Conservation (phyloP, 1,140 invertebrate species). For the Aphidius gifuensis region DNA sequence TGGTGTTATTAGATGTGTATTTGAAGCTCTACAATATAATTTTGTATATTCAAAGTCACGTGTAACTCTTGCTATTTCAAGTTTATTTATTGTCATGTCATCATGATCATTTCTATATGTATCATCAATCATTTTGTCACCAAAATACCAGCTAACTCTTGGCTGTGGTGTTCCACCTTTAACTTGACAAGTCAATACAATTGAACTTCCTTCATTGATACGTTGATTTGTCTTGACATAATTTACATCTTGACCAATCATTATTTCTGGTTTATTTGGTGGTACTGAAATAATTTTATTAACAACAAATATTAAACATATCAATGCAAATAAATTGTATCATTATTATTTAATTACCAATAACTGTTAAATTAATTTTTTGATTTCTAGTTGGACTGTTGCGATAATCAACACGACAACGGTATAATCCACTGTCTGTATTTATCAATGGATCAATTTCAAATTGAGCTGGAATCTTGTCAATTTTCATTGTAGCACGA, state of each 20-base stretch:
- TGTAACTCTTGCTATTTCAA: slow-evolving; percentile 43
- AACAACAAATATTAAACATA: background rate
- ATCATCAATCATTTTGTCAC: slow-evolving; percentile 37
- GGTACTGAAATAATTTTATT: slow-evolving; percentile 63
- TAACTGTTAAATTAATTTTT: slow-evolving; percentile 70
- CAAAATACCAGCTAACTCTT: slow-evolving; percentile 47
- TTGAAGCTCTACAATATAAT: slow-evolving; percentile 53
- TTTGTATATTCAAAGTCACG: slow-evolving; percentile 46
- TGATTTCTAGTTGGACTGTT: slow-evolving; percentile 69
- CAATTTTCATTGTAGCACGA: slow-evolving; percentile 57
- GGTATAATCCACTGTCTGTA: slow-evolving; percentile 67
- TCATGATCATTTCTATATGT: slow-evolving; percentile 33
- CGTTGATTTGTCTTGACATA: slow-evolving; percentile 67
- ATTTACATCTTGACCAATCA: slow-evolving; percentile 67
- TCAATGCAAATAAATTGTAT: no score
- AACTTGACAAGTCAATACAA: slow-evolving; percentile 65
- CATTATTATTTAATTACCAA: slow-evolving; percentile 55
- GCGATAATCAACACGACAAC: slow-evolving; percentile 73
- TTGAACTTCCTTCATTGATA: slow-evolving; percentile 65
- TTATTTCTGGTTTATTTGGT: slow-evolving; percentile 76
- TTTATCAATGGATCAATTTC: slow-evolving; percentile 57
- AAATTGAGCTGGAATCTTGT: slow-evolving; percentile 56
- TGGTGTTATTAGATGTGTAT: slow-evolving; percentile 55
- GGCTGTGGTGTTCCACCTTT: slow-evolving; percentile 58
- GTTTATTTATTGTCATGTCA: slow-evolving; percentile 40